These are phyloP conservation scores for Stichodactyla mertensii DNA, from an alignment of 64 coral and sea anemone species.

Conservation along the genomic window DNA sequence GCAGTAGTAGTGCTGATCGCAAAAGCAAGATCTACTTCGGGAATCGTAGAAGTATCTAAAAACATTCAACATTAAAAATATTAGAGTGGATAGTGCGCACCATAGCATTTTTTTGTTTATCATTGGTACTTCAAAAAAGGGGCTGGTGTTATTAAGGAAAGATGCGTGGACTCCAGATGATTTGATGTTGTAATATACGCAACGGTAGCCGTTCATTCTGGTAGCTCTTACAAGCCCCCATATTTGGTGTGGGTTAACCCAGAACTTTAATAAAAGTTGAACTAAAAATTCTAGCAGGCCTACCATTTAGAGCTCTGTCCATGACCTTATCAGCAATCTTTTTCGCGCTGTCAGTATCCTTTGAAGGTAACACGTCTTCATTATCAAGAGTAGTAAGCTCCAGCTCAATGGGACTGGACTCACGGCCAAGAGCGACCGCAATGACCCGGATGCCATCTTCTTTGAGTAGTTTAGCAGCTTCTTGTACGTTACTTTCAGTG, in stretches of 20 bases:
- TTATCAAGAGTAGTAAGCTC: constrained; percentile 38
- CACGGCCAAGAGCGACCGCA: constrained; percentile 53
- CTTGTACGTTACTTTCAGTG: constrained; percentile 25
- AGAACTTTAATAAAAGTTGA: too few relatives aligned
- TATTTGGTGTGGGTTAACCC: too few relatives aligned
- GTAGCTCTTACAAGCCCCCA: too few relatives aligned
- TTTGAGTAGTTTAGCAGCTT: constrained; percentile 38
- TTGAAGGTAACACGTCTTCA: constrained; percentile 39
- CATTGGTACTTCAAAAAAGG: too few relatives aligned
- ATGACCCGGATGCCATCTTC: constrained; percentile 51
- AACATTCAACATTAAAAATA: not conserved
- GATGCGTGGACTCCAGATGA: too few relatives aligned
- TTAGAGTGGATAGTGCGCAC: not conserved
- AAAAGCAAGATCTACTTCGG: constrained; percentile 70
- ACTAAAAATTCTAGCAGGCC: not conserved
- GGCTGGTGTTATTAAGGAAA: too few relatives aligned
- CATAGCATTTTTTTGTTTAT: not conserved
- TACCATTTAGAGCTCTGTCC: constrained; percentile 45
- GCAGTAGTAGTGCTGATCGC: constrained; percentile 58
- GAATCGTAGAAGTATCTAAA: not conserved
- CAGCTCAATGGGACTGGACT: constrained; percentile 36
- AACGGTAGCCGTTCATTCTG: too few relatives aligned
- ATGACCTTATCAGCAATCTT: constrained; percentile 68
- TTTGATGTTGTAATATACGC: too few relatives aligned
- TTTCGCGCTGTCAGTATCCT: constrained; percentile 26